Base-by-base conservation (phyloP, 2,113 vertebrate species). In the Onychostruthus taczanowskii region DNA sequence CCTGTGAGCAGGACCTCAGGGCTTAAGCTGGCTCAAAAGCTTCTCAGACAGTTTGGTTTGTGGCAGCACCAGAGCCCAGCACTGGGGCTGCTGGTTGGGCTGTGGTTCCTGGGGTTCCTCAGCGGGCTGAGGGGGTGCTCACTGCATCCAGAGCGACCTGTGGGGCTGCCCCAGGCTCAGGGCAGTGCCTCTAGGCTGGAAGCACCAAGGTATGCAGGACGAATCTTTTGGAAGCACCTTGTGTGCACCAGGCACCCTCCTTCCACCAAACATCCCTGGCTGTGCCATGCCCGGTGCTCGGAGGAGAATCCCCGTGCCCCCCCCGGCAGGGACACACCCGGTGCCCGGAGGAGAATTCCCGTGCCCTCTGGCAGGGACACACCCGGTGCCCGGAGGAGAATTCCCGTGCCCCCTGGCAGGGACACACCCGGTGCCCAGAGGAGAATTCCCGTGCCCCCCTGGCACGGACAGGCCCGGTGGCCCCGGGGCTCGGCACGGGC, bases 281-380 rank as follows among this genome's bases (percentile, higher is more conserved):
- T 1, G 4, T 1, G 6, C 37, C 22, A 1, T 4, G 13, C 14
- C 56, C 1, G 8, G 49, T 0, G 12, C 9, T 11, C 19, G 0
- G 55, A 56, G 31, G 53, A n/a, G 55, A 56, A n/a, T 33, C 19
- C 19, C 53, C 2, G 19, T 56, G 8, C 7, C 19, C 31, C 31
- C 47, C 19, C 31, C 11, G 20, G 55, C 55, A 22, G 55, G 19
- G 13, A 21, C 20, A 56, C 0, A 3, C 31, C 31, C 5, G 8
- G 31, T 56, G 53, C 28, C 30, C 13, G 13, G 53, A 33, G 55
- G 31, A n/a, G 31, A n/a, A n/a, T 56, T 13, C 13, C 21, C 3
- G 21, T 56, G 6, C 20, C 31, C 47, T 13, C 31, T 14, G 55
- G 55, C 13, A 15, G 21, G 9, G 13, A 10, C 33, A n/a, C 1